Evolutionary conservation across 2,888 invertebrate species (phyloP), one percentile per base, ranked within the genome.

Genomic region (Tachina fera): DNA sequence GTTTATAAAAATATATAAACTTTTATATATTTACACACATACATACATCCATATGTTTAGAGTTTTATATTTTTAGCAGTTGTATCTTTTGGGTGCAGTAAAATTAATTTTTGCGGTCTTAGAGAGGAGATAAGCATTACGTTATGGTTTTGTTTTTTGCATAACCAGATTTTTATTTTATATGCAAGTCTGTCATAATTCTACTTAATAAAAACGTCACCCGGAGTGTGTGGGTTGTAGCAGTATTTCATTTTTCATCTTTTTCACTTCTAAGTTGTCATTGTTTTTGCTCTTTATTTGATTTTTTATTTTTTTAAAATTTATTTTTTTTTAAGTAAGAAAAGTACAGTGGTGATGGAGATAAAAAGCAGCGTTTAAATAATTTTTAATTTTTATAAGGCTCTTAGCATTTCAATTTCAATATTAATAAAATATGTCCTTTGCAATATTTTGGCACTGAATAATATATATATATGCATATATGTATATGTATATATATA

Each of bases 181-280:
- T 79, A 71, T 86, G 78, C 78, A 78, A 86, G 75, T 79, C 82
- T 86, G 79, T 86, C 85, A 83, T 86, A 83, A 71, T 86, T 75
- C 70, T 83, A 76, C 79, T 86, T 86, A 83, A 86, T 83, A 83
- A 83, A 86, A 86, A 86, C 75, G 82, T 86, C 82, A 86, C 71
- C 75, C 71, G 61, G 39, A 81, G 53, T 84, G 84, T 81, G 84
- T 84, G 84, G 84, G 84, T 74, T 68, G 76, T 53, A 31, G 75
- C 60, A 68, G 60, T 56, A 53, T 75, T 70, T 60, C 16, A 67
- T 58, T 39, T 51, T 43, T 74, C 39, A 16, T 60, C 22, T 74
- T 19, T 53, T 79, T 60, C 22, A 39, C 10, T 49, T 45, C 45
- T 56, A n/a, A 71, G 19, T 41, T 76, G 65, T 60, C 53, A 61